Evolutionary conservation across 2,797 vertebrate species (phyloP).

Genomic region (Adrianichthys oophorus): DNA sequence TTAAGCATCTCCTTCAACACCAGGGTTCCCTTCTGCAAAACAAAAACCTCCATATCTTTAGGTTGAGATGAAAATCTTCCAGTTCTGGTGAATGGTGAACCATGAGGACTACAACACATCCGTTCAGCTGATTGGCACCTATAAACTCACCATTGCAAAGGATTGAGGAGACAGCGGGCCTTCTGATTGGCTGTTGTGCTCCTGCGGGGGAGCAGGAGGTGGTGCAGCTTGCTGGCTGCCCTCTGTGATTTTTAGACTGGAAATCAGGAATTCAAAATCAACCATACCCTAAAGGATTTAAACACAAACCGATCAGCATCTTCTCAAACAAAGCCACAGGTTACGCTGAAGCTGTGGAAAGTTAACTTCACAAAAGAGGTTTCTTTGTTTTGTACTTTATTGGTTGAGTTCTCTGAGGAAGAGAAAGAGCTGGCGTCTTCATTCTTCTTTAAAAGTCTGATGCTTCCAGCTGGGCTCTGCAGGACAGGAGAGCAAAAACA

Average conservation of each 20-base stretch:
- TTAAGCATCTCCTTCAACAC: conserved; percentile 98
- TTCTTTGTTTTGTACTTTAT: conserved; percentile 58
- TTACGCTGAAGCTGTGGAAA: not conserved
- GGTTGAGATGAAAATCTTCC: no score
- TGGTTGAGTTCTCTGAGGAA: conserved; percentile 46
- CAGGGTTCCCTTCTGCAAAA: conserved; percentile 89
- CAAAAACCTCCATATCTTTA: not conserved
- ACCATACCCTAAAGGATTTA: conserved; percentile 36
- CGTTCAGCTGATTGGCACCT: not conserved
- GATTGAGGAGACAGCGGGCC: conserved; percentile 94
- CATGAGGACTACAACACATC: not conserved
- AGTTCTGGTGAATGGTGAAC: no score
- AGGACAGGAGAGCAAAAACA: conserved; percentile 13
- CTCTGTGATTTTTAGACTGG: conserved; percentile 86
- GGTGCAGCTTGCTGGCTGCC: conserved; percentile 71
- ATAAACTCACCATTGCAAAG: conserved; percentile 87
- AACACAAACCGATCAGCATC: not conserved
- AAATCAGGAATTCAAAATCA: conserved; percentile 89
- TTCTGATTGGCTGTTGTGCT: conserved; percentile 66
- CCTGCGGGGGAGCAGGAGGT: conserved; percentile 53
- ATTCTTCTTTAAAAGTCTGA: conserved; percentile 90
- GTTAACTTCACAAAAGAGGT: not conserved
- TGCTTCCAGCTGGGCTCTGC: conserved; percentile 77
- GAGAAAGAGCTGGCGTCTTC: conserved; percentile 74
- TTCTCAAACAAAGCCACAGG: no score